Percentiles rank a stretch among this genome's conserved stretches.
Conservation (phyloP, 2,888 invertebrate species). For the Lepidocyrtoides sp. region DNA sequence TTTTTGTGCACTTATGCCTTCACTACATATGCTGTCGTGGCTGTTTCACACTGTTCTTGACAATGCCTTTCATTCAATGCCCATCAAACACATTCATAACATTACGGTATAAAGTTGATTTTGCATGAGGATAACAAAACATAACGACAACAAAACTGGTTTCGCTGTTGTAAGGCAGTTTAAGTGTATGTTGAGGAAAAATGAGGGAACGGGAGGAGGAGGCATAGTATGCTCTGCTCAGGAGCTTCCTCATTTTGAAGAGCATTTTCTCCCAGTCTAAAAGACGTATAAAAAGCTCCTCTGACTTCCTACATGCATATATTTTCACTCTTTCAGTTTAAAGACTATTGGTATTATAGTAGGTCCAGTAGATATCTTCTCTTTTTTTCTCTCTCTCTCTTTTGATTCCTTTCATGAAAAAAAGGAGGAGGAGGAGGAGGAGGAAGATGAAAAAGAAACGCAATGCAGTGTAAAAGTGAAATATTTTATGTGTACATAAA, state of each 20-base stretch:
- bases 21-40: not conserved
- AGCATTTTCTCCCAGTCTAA: not conserved
- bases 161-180: conserved; percentile 3
- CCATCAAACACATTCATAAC: conserved; percentile 41
- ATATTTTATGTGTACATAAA: conserved; percentile 58
- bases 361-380: not conserved
- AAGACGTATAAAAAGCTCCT: not conserved
- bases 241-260: conserved; percentile 39
- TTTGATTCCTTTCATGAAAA: conserved; percentile 19
- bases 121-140: conserved; percentile 32
- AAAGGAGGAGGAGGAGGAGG: conserved; percentile 16
- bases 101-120: conserved; percentile 3
- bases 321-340: not conserved
- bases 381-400: not conserved
- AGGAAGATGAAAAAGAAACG: conserved; percentile 57
- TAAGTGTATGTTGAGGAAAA: conserved; percentile 22
- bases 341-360: not conserved
- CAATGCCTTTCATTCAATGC: conserved; percentile 48
- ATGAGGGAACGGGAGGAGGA: conserved; percentile 29
- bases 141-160: not conserved
- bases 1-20: conserved; percentile 12
- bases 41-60: conserved; percentile 21
- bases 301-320: not conserved
- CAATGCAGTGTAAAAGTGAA: conserved; percentile 74
- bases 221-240: not conserved